Percentiles rank a stretch among this genome's conserved stretches.
phyloP scores from a whole-genome alignment of 2,797 vertebrate species.

The Lacerta bilineata region DNA sequence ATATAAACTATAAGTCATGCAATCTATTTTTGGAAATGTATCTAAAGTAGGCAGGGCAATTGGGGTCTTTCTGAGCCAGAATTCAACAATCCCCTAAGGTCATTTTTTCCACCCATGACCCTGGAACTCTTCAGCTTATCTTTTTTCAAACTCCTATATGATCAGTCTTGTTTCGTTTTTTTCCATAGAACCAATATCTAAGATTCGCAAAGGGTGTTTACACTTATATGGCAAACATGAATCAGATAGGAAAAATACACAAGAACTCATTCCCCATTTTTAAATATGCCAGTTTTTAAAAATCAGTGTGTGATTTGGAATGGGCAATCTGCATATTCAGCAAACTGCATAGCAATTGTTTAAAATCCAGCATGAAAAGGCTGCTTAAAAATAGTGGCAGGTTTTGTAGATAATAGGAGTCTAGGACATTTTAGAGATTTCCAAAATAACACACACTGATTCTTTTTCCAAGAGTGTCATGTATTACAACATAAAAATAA shows the following conservation, averaged over 20 bases:
- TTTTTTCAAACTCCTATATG: too few species aligned
- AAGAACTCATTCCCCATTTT: background rate
- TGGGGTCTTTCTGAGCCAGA: background rate
- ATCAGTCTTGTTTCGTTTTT: background rate
- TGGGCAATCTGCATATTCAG: background rate
- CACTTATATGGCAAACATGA: background rate
- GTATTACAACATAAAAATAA: background rate
- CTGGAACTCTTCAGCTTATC: background rate
- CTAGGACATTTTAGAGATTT: constrained; percentile 1
- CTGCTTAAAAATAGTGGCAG: constrained; percentile 51
- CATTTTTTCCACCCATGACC: background rate
- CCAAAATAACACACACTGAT: constrained; percentile 29
- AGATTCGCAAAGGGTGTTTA: background rate
- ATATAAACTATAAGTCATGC: background rate
- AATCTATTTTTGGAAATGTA: background rate
- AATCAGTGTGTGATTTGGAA: too few species aligned
- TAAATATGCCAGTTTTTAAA: background rate
- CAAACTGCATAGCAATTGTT: constrained; percentile 47
- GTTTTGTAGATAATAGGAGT: constrained; percentile 48
- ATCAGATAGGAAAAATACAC: background rate
- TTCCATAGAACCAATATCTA: rapidly evolving
- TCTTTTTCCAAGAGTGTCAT: background rate
- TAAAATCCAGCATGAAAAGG: constrained; percentile 41
- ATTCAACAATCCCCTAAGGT: background rate
- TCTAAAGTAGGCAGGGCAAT: background rate